Evolutionary conservation across 2,888 invertebrate genomes (phyloP).

Genomic region (Watsonalla binaria): DNA sequence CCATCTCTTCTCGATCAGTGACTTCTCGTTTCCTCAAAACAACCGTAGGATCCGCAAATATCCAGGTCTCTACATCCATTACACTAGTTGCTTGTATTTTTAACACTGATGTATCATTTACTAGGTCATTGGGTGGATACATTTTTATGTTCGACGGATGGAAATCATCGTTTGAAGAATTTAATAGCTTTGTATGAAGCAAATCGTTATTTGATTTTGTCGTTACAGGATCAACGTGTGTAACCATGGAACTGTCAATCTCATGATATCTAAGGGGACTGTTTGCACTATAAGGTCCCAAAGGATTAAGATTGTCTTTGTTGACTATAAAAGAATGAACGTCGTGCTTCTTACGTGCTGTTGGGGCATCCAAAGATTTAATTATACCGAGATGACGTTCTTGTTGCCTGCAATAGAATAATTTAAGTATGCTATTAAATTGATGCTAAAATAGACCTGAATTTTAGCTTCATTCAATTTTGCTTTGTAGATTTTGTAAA

Average conservation of each 20-base stretch:
- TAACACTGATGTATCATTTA: conserved; percentile 25
- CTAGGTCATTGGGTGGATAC: conserved; percentile 23
- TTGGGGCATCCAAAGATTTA: conserved; percentile 67
- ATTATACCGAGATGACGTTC: conserved; percentile 87
- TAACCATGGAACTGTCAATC: conserved; percentile 42
- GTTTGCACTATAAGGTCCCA: conserved; percentile 34
- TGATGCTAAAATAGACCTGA: too few species aligned
- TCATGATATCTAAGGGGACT: conserved; percentile 51
- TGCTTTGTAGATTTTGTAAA: too few species aligned
- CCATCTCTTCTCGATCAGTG: conserved; percentile 35
- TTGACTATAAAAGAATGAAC: conserved; percentile 68
- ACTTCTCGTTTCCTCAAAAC: conserved; percentile 56
- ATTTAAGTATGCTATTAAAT: neutral
- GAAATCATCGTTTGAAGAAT: conserved; percentile 12
- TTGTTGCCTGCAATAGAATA: conserved; percentile 81
- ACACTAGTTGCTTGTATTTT: conserved; percentile 49
- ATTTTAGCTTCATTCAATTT: too few species aligned
- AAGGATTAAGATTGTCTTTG: conserved; percentile 45
- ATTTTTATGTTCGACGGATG: conserved; percentile 22
- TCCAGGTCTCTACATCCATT: conserved; percentile 56
- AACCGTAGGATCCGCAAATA: conserved; percentile 59
- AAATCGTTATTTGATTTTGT: conserved; percentile 19
- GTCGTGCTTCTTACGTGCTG: conserved; percentile 67
- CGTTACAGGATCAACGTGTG: conserved; percentile 16
- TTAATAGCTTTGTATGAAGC: neutral